phyloP scores from a whole-genome alignment of 53 echinoderm and acorn worm species.

The Actinopyga echinites region DNA sequence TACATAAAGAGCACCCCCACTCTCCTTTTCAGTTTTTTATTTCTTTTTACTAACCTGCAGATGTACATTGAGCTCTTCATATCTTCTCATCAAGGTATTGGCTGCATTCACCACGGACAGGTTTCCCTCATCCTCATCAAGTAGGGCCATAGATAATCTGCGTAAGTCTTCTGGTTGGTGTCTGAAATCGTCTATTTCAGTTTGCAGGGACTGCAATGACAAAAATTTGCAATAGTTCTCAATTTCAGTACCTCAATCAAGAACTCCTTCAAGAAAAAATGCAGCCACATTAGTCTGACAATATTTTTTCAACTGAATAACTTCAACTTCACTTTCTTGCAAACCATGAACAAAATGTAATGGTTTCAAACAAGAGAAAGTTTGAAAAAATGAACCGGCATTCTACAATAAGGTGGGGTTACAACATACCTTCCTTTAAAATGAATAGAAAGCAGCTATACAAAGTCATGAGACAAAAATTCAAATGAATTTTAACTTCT shows the following conservation, averaged over 20 bases:
- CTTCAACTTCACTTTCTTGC: too few relatives aligned
- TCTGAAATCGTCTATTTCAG: constrained; percentile 1
- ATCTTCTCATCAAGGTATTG: neutral
- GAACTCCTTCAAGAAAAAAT: neutral
- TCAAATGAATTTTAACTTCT: too few relatives aligned
- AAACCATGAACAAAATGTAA: too few relatives aligned
- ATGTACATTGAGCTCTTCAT: neutral
- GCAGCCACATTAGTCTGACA: neutral
- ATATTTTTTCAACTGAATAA: neutral
- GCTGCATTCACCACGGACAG: constrained; percentile 8
- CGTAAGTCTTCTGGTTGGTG: neutral
- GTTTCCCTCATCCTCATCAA: constrained; percentile 11
- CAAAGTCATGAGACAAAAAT: too few relatives aligned
- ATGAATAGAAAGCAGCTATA: too few relatives aligned
- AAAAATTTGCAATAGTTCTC: neutral
- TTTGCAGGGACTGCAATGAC: neutral
- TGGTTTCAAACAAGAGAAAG: too few relatives aligned
- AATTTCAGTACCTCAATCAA: neutral
- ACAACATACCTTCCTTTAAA: too few relatives aligned
- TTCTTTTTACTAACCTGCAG: neutral
- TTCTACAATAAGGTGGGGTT: too few relatives aligned
- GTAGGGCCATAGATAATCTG: neutral
- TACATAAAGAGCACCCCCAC: too few relatives aligned
- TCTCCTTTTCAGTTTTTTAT: too few relatives aligned
- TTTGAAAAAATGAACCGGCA: too few relatives aligned